A percentile compares a stretch with the other conserved stretches of the same genome.
These are phyloP conservation scores for Oxyruncus cristatus DNA, from an alignment of 2,113 vertebrate species.

Conservation along the genomic window DNA sequence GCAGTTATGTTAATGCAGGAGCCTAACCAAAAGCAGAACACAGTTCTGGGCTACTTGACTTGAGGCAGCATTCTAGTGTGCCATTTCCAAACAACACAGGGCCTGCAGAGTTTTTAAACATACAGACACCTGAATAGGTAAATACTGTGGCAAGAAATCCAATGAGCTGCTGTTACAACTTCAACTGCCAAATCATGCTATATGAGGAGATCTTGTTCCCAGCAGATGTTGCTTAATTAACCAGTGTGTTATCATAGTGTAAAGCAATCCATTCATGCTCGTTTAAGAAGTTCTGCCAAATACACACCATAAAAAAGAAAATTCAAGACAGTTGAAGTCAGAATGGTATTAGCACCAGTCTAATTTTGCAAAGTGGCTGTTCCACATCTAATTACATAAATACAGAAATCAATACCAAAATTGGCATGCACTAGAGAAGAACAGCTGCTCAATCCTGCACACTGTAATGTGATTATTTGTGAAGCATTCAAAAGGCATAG, in stretches of 20 bases:
- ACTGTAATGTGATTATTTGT: conserved; percentile 6
- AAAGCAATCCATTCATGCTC: background rate
- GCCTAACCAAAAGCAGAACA: background rate
- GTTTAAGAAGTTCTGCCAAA: background rate
- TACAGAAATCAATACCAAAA: conserved; percentile 39
- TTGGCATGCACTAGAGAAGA: background rate
- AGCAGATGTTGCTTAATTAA: conserved; percentile 21
- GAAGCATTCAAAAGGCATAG: background rate
- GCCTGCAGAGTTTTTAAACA: background rate
- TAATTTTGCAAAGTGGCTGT: background rate
- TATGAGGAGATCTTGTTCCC: background rate
- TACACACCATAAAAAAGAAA: background rate
- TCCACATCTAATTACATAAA: conserved; percentile 12
- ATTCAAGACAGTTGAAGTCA: background rate
- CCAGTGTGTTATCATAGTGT: background rate
- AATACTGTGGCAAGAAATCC: background rate
- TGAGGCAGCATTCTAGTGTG: background rate
- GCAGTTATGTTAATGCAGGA: background rate
- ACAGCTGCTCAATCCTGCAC: conserved; percentile 29
- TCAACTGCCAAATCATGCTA: background rate
- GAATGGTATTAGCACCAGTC: background rate
- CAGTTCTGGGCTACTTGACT: background rate
- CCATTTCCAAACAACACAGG: background rate
- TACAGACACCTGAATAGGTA: background rate
- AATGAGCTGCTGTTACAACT: background rate